Conservation (phyloP, 92 coral and sea anemone species). For the Bergia puertoricense region DNA sequence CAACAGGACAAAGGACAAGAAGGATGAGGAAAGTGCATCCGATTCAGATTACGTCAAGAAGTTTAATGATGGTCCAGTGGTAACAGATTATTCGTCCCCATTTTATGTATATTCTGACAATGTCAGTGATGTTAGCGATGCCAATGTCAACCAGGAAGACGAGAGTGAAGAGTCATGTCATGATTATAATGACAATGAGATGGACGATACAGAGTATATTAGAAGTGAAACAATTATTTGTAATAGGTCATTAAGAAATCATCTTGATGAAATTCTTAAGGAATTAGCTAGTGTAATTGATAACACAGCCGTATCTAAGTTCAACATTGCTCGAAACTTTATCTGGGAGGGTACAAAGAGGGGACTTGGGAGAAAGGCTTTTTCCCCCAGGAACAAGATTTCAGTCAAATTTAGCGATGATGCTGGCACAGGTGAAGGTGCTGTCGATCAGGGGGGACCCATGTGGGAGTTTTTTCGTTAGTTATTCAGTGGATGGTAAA, state of each 20-base stretch:
- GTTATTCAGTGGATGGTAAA: conserved; percentile 49
- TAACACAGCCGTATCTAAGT: conserved; percentile 37
- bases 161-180: too few relatives aligned
- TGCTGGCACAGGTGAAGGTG: conserved; percentile 68
- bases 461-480: conserved; percentile 62
- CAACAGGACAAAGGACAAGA: too few relatives aligned
- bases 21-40: too few relatives aligned
- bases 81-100: too few relatives aligned
- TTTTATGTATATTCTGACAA: too few relatives aligned
- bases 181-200: too few relatives aligned
- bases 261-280: neutral
- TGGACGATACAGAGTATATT: too few relatives aligned
- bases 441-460: conserved; percentile 65
- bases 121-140: neutral
- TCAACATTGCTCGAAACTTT: conserved; percentile 66
- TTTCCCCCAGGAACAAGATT: conserved; percentile 22
- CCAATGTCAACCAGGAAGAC: neutral
- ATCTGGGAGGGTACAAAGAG: conserved; percentile 79
- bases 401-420: conserved; percentile 74
- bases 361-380: conserved; percentile 47
- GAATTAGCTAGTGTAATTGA: neutral
- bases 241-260: neutral
- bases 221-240: too few relatives aligned
- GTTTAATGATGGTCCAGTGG: too few relatives aligned
- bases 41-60: too few relatives aligned